phyloP scores from a whole-genome alignment of 2,797 vertebrate genomes.

The Cossypha caffra region DNA sequence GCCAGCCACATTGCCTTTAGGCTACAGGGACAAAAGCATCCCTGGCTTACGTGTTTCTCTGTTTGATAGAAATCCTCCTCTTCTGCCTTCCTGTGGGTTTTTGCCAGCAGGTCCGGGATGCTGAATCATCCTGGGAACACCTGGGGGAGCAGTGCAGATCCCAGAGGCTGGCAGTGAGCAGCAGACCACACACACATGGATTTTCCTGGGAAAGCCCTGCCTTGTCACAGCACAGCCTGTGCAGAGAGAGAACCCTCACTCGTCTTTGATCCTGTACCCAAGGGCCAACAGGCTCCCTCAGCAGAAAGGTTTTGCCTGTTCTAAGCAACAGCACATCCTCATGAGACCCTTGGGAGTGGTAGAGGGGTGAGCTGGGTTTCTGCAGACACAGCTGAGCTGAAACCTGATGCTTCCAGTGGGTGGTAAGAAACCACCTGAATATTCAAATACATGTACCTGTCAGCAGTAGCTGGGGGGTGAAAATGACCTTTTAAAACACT shows the following conservation, averaged over 20 bases:
- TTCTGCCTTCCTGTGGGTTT: not conserved
- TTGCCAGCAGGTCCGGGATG: accelerated
- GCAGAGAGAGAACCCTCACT: accelerated
- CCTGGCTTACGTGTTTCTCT: not conserved
- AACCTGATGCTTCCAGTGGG: not conserved
- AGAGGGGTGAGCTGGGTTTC: not conserved
- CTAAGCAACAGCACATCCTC: accelerated
- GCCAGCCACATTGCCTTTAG: not conserved
- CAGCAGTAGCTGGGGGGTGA: not conserved
- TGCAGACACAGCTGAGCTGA: not conserved
- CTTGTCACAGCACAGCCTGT: not conserved
- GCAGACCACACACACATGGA: accelerated
- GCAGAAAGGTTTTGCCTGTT: accelerated
- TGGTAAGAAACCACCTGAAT: not conserved
- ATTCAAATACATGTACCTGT: not conserved
- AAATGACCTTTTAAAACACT: not conserved
- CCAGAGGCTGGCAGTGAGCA: accelerated
- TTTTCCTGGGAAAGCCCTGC: not conserved
- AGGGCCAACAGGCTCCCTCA: not conserved
- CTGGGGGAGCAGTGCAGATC: accelerated
- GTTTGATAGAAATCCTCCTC: not conserved
- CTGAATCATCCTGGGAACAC: accelerated
- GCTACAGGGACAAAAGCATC: not conserved
- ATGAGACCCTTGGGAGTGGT: accelerated
- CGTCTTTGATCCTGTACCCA: not conserved